Evolutionary conservation across 2,113 vertebrate genomes (phyloP), one percentile per base, ranked within the genome.

Genomic region (Pygoscelis antarcticus): DNA sequence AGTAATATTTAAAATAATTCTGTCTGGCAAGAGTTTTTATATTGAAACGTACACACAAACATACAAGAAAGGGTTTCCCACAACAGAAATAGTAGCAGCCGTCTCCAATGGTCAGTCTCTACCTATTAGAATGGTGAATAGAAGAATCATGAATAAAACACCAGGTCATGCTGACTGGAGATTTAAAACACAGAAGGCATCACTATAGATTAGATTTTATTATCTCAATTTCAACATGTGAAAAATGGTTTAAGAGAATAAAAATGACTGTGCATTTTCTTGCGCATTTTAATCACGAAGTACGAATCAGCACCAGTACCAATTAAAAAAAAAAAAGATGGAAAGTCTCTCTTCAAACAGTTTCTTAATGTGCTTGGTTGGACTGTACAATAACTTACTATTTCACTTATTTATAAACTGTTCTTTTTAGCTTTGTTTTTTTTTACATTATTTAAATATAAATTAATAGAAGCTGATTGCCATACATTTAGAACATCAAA

Each of bases 401-500:
- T 42, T 54, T 66, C 60, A 47, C 16, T 84, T 86, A 54, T 60
- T 92, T 87, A 88, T 55, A 82, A 91, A 60, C 26, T 70, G 8
- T 40, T 83, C 7, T 46, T 11, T 65, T 91, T 66, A 36, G 21
- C 13, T 27, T 80, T 77, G 13, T 2, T 68, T 65, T 77, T 77
- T 75, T 71, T 42, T 46, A 27, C n/a, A 65, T 72, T 54, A 81
- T 93, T 93, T 96, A 83, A 95, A 79, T 89, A 79, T 30, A 93
- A 89, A 91, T 75, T 52, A 93, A 94, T 74, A 57, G 9, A 83
- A 91, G 42, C 13, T 3, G 1, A 85, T 77, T 92, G 81, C 40
- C 54, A 60, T 75, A 51, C 19, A 52, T 60, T 76, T 51, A 75
- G 47, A 93, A 66, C 64, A 89, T 60, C 44, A 87, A 82, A 55